Evolutionary conservation across 2,888 invertebrate species (phyloP).

Genomic region (Carterocephalus palaemon): DNA sequence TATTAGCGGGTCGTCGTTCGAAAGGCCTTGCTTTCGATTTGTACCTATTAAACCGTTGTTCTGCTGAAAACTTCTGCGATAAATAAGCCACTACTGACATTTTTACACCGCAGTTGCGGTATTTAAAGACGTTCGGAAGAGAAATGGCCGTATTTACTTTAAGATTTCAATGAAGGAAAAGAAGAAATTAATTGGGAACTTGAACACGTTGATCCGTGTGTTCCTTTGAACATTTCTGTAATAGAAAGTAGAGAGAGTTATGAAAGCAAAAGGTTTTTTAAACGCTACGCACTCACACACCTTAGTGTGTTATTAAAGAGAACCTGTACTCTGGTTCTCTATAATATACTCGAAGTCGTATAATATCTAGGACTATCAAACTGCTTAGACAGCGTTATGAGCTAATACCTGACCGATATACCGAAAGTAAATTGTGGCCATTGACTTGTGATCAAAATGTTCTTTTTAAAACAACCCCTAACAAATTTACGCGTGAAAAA

Average conservation of each 20-base stretch:
- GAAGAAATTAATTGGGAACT: conserved; percentile 6
- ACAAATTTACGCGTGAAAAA: background rate
- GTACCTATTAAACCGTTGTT: conserved; percentile 25
- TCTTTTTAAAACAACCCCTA: background rate
- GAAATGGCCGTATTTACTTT: conserved; percentile 8
- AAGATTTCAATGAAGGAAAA: conserved; percentile 12
- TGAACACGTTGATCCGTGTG: background rate
- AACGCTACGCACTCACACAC: too few relatives aligned
- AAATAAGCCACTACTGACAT: conserved; percentile 24
- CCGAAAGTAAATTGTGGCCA: too few relatives aligned
- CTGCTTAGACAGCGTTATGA: too few relatives aligned
- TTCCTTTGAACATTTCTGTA: background rate
- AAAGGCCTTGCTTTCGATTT: conserved; percentile 16
- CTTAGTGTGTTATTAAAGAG: too few relatives aligned
- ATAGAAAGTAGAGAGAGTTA: too few relatives aligned
- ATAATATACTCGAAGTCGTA: too few relatives aligned
- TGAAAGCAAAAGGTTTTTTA: too few relatives aligned
- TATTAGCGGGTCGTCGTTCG: conserved; percentile 20
- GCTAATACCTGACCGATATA: too few relatives aligned
- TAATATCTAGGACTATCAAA: too few relatives aligned
- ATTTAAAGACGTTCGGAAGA: conserved; percentile 23
- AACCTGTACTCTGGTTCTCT: too few relatives aligned
- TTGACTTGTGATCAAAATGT: too few relatives aligned
- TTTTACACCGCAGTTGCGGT: conserved; percentile 24
- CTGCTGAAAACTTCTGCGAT: conserved; percentile 21